Conservation (phyloP, 2,888 invertebrate species). For the Beris morrisii region DNA sequence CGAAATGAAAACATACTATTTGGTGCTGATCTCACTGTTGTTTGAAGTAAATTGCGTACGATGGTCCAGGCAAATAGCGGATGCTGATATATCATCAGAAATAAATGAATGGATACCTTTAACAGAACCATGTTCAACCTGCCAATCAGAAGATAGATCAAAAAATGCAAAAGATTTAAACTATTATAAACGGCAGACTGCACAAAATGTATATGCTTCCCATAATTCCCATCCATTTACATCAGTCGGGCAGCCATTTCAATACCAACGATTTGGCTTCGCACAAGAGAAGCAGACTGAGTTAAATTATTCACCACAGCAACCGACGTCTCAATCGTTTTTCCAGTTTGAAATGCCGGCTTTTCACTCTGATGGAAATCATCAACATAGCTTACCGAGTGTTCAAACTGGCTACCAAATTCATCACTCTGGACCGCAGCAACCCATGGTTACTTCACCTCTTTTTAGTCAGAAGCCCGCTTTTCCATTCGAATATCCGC, state of each 20-base stretch:
- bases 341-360: constrained; percentile 55
- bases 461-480: constrained; percentile 47
- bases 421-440: constrained; percentile 49
- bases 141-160: constrained; percentile 50
- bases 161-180: constrained; percentile 54
- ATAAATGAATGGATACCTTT: constrained; percentile 62
- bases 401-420: constrained; percentile 55
- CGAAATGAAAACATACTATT: too few species aligned
- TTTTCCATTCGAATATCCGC: constrained; percentile 49
- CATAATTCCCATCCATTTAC: constrained; percentile 44
- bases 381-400: constrained; percentile 43
- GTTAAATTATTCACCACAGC: constrained; percentile 41
- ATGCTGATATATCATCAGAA: constrained; percentile 47
- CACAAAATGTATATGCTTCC: constrained; percentile 39
- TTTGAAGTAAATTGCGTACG: constrained; percentile 43
- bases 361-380: constrained; percentile 37
- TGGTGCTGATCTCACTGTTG: constrained; percentile 29
- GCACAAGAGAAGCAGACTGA: constrained; percentile 37
- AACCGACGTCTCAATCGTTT: constrained; percentile 55
- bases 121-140: constrained; percentile 51
- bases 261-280: constrained; percentile 48
- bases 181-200: constrained; percentile 50
- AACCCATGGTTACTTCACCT: constrained; percentile 50
- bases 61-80: constrained; percentile 54
- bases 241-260: constrained; percentile 48